Percentiles rank a stretch among this genome's conserved stretches.
These are phyloP conservation scores for Marcusenius ussheri DNA, from an alignment of 2,113 vertebrate species.

Conservation along the genomic window DNA sequence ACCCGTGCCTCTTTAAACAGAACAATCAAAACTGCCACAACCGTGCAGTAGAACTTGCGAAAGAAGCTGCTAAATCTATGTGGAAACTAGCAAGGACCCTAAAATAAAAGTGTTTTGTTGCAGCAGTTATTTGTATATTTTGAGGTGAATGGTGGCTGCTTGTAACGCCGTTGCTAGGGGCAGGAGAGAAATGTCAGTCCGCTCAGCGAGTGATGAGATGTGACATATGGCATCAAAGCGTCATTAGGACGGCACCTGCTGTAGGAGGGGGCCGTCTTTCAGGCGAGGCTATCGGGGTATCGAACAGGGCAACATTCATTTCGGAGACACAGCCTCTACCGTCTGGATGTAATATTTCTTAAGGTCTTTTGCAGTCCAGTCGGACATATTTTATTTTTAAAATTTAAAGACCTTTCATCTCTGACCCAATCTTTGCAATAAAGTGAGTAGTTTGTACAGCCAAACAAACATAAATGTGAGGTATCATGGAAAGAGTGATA, in stretches of 20 bases:
- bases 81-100: conserved; percentile 35
- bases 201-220: conserved; percentile 90
- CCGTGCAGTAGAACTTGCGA: conserved; percentile 24
- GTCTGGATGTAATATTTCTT: conserved; percentile 30
- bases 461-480: not conserved
- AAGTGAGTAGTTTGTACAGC: not conserved
- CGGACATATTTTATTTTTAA: not conserved
- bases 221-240: conserved; percentile 97
- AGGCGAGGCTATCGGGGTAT: conserved; percentile 64
- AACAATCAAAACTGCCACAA: conserved; percentile 13
- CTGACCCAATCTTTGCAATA: not conserved
- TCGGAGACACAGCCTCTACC: conserved; percentile 37
- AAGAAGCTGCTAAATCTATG: conserved; percentile 4
- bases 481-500: not conserved
- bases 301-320: conserved; percentile 53
- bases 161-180: conserved; percentile 64
- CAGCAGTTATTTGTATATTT: conserved; percentile 41
- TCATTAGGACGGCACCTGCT: conserved; percentile 87
- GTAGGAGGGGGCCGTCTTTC: conserved; percentile 68
- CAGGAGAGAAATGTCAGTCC: conserved; percentile 84
- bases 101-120: conserved; percentile 43
- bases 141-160: conserved; percentile 44
- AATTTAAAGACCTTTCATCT: not conserved
- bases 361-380: not conserved
- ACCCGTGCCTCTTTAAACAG: conserved; percentile 11